Base-by-base conservation (phyloP, 92 coral and sea anemone genomes). In the Siderastrea siderea region DNA sequence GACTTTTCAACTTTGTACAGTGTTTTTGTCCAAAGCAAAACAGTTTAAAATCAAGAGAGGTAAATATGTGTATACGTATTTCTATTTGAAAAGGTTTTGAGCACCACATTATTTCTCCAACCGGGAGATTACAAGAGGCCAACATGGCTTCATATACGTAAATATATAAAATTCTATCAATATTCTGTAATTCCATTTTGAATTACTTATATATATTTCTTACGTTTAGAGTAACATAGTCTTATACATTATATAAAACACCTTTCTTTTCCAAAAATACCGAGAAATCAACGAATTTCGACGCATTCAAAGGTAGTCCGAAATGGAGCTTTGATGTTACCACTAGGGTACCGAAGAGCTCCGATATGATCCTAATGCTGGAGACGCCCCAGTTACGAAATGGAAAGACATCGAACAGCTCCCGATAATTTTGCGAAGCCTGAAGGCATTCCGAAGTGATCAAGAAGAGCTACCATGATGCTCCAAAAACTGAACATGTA, bases 51-150 rank as follows among this genome's bases (percentile, higher is more conserved):
- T 69, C 58, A 62, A 38, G 55, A 60, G 45, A 78, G 53, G 12
- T 43, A 14, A 7, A 8, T 8, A 14, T 55, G 7, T 53, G 57
- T 53, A 19, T 5, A 15, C 3, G 38, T 15, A 47, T 78, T 5
- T 61, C 70, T 62, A 63, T 63, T 78, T 78, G 5, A 15, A 47
- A 15, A 14, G 53, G 82, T 61, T 61, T 5, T 16, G 12, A n/a
- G 38, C 67, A 80, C 60, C 54, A 79, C 49, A 52, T 54, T 44
- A 9, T 54, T 54, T 81, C 86, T 60, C 78, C 70, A 82, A 54
- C 69, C 14, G 60, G 79, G 73, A 79, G 84, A 79, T 79, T 79
- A 79, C 84, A 63, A 15, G 84, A 38, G 52, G 69, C 77, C 86
- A 82, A 82, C 71, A 57, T 71, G 78, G 66, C 70, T 57, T 82